Base-by-base conservation (phyloP, 2,797 vertebrate species). In the Pangasius larnaudii region DNA sequence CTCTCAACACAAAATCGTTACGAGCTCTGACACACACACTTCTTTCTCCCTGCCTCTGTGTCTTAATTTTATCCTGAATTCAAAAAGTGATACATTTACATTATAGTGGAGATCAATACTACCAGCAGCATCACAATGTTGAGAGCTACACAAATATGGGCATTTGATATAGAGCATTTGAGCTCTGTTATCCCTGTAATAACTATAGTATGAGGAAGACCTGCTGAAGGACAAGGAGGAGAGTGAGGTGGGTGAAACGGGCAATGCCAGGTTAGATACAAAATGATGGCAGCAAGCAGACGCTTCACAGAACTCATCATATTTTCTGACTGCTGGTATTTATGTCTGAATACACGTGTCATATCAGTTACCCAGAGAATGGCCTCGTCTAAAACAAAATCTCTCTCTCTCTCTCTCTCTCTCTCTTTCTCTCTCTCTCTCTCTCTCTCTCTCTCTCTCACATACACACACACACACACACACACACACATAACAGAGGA, bases 251-350 rank as follows among this genome's bases (percentile, higher is more conserved):
- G 96, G 89, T 88, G 97, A 97, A 97, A 96, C 96, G 97, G 95
- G 97, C 97, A 96, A 97, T 96, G 98, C 97, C 97, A 98, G 97
- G 97, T 98, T 98, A 97, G 97, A 96, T 96, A 96, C 96, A 98
- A 98, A 98, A 98, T 98, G 97, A 98, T 97, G 97, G 97, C 97
- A 96, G 97, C 97, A 95, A 92, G 95, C 96, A 97, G 97, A 99
- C 97, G 98, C 98, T 98, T 98, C 98, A 97, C 97, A 98, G 98
- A 98, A 97, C 98, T 99, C 98, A 99, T 99, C 98, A 99, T 99
- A 97, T 97, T 98, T 98, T 98, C 97, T 96, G 97, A 98, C 98
- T 98, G 98, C 99, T 97, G 98, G 99, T 99, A 99, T 99, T 99
- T 98, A 99, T 98, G 95, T 99, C 97, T 98, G 97, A 98, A 97